Evolutionary conservation across 1,140 invertebrate species (phyloP), one percentile per base, ranked within the genome.

Genomic region (Hyles euphorbiae): DNA sequence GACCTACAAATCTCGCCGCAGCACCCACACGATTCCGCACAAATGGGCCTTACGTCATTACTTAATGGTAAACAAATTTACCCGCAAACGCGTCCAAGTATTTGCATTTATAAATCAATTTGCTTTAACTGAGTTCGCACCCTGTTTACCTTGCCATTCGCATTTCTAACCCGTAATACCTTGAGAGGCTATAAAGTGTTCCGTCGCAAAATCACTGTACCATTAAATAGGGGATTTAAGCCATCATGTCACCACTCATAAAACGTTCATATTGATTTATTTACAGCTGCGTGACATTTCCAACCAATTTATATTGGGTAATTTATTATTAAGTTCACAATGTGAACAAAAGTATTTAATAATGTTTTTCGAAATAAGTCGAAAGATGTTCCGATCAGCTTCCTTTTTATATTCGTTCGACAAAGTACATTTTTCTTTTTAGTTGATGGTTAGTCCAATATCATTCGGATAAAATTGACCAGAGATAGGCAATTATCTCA

Each of bases 51-150:
- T 10, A 52, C 34, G 50, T 5, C 33, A 52, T 52, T 52, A 52
- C 50, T 52, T 34, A 52, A 34, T 34, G 50, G 50, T 52, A 52
- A 52, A 52, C 50, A 52, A 52, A 34, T 52, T 52, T 52, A 40
- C 22, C 33, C 50, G n/a, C 50, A 52, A 52, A 52, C 50, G 50
- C 33, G 50, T 52, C 50, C 33, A 34, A 52, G 11, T 52, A 34
- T 52, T 52, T 52, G 50, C 34, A 34, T 34, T 52, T 34, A 9
- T 9, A 52, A 52, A 52, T 52, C 33, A 52, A 34, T 52, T 52
- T 34, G 34, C 33, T 34, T 34, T 32, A 9, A 33, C 49, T 5
- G 33, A 7, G 49, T 51, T 51, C 49, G 34, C 34, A 34, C 49
- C 49, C 34, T 51, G 34, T 51, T 51, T 52, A 52, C 50, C 33